Evolutionary conservation across 2,797 vertebrate genomes (phyloP).

Genomic region (Coracias cyanogaster): DNA sequence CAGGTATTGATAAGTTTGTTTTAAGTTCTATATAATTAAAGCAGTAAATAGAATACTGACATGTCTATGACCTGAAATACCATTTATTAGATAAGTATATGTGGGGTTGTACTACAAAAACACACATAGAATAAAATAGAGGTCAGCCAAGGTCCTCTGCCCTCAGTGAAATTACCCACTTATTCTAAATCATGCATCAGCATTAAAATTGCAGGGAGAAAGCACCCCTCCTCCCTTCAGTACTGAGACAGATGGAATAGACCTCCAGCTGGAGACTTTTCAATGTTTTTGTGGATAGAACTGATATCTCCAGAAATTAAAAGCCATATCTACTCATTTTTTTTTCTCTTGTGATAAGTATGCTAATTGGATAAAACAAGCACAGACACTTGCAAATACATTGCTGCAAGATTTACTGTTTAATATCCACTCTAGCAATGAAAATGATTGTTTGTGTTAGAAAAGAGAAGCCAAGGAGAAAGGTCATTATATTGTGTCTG

Average conservation of each 20-base stretch:
- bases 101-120: background rate
- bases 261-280: constrained; percentile 52
- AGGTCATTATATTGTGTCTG: constrained; percentile 74
- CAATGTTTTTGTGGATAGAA: constrained; percentile 44
- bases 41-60: constrained; percentile 59
- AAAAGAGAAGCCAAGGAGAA: constrained; percentile 69
- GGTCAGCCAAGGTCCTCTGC: constrained; percentile 51
- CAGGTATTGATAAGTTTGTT: constrained; percentile 57
- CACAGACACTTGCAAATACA: constrained; percentile 37
- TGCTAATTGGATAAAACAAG: constrained; percentile 58
- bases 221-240: constrained; percentile 15
- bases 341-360: constrained; percentile 40
- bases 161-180: constrained; percentile 18
- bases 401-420: constrained; percentile 66
- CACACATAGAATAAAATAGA: background rate
- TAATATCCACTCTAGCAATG: constrained; percentile 69
- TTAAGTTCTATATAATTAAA: constrained; percentile 58
- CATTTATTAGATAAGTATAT: constrained; percentile 16
- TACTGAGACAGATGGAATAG: constrained; percentile 60
- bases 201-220: constrained; percentile 43
- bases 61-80: constrained; percentile 28
- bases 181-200: constrained; percentile 49
- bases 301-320: constrained; percentile 64
- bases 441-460: constrained; percentile 74
- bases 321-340: constrained; percentile 2